Base-by-base conservation (phyloP, 1,140 invertebrate species). In the Drosophila sp. region DNA sequence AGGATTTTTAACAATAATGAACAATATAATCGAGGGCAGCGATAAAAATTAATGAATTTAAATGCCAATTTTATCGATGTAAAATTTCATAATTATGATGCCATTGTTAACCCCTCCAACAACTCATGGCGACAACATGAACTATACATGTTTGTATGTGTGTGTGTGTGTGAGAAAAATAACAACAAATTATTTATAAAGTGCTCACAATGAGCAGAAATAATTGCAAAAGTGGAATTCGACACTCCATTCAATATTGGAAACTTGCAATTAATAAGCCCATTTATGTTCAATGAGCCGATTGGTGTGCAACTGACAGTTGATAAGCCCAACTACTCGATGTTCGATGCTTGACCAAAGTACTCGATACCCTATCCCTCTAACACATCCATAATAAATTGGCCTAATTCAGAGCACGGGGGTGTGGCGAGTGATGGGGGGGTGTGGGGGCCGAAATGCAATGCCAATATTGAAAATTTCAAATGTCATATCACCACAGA, bases 41-140 rank as follows among this genome's bases (percentile, higher is more conserved):
- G 76, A 81, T 81, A 69, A 86, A 81, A 86, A 68, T 80, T 76
- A 75, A 76, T 68, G 76, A 69, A 77, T 87, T 87, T 87, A 80
- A 87, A 83, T 89, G 72, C 62, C 60, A 70, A 68, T 86, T 86
- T 87, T 77, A 87, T 83, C 72, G 82, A 83, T 86, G 83, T 86
- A 73, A 79, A 87, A 71, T 86, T 65, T 25, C 83, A 89, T 87
- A 89, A 89, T 83, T 89, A 80, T 86, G 75, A 72, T 60, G 67
- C 61, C 76, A 87, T 86, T 83, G 79, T 68, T 70, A 73, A 79
- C 69, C 35, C 69, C 41, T 60, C 60, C 60, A 55, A 68, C 63
- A 72, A 66, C 7, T 47, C 76, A 70, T 47, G 47, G 56, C 67
- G 77, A 57, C 75, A 65, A 62, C 57, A 58, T 33, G 27, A 54